Evolutionary conservation across 2,113 vertebrate species (phyloP).

Genomic region (Chloropsis hardwickii): DNA sequence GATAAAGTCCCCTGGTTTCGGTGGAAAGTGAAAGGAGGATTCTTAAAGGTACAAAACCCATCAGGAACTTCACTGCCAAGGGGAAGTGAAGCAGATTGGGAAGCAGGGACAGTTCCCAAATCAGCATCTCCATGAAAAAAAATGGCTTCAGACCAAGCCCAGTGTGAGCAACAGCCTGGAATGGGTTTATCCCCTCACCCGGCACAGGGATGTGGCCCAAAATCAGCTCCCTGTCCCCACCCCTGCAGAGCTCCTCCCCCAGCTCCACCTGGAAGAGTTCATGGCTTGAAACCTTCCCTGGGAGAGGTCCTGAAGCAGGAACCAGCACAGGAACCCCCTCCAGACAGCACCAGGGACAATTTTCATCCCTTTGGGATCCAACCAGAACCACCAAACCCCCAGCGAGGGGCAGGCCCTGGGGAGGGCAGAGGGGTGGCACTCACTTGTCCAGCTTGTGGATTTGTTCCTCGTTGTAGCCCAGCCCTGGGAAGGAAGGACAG

Average conservation of each 20-base stretch:
- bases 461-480: conserved; percentile 90
- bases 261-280: neutral
- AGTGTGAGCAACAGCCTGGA: neutral
- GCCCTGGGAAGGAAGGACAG: conserved; percentile 67
- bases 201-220: rapidly evolving
- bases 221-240: neutral
- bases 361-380: neutral
- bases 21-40: neutral
- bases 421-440: conserved; percentile 55
- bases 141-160: rapidly evolving
- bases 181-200: rapidly evolving
- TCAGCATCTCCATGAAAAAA: rapidly evolving
- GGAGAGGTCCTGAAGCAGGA: neutral
- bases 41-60: neutral
- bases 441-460: conserved; percentile 98
- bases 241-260: neutral
- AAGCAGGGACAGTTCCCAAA: neutral
- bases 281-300: neutral
- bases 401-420: neutral
- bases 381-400: rapidly evolving
- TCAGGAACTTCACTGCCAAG: neutral
- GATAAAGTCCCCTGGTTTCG: neutral
- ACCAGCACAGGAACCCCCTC: neutral
- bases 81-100: rapidly evolving
- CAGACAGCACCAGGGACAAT: rapidly evolving